These are phyloP conservation scores for Strigamia crassipes DNA, from an alignment of 2,888 invertebrate genomes.

Conservation along the genomic window DNA sequence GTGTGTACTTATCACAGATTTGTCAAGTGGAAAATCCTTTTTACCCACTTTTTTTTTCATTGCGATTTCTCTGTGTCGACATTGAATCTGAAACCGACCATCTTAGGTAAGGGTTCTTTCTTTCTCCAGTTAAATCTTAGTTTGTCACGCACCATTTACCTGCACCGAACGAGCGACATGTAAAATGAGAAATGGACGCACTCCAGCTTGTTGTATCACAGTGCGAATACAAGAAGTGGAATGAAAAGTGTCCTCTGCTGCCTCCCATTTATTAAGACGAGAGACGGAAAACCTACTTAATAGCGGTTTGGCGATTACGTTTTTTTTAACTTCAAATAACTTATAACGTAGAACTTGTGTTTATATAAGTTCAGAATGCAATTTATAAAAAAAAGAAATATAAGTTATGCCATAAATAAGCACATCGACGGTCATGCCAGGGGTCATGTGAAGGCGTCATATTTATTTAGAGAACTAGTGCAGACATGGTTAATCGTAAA, in stretches of 20 bases:
- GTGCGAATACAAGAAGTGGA: not conserved
- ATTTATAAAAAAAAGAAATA: no score
- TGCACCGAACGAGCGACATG: not conserved
- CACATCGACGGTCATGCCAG: no score
- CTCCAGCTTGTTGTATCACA: not conserved
- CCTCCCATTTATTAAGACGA: no score
- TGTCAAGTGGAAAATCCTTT: conserved; percentile 10
- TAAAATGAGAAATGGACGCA: not conserved
- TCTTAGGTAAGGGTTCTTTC: conserved; percentile 1
- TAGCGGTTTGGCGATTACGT: no score
- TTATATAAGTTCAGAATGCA: no score
- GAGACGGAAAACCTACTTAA: no score
- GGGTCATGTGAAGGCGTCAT: no score
- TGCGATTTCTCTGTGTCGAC: not conserved
- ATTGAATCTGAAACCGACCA: not conserved
- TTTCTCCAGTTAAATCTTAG: not conserved
- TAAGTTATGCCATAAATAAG: no score
- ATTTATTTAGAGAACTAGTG: no score
- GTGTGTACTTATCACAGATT: conserved; percentile 4
- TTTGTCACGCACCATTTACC: conserved; percentile 10
- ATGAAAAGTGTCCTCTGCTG: not conserved
- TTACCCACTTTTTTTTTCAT: not conserved
- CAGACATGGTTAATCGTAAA: no score
- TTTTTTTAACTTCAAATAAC: no score
- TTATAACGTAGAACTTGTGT: no score